phyloP scores from a whole-genome alignment of 2,888 invertebrate genomes.

The Seladonia tumulorum region DNA sequence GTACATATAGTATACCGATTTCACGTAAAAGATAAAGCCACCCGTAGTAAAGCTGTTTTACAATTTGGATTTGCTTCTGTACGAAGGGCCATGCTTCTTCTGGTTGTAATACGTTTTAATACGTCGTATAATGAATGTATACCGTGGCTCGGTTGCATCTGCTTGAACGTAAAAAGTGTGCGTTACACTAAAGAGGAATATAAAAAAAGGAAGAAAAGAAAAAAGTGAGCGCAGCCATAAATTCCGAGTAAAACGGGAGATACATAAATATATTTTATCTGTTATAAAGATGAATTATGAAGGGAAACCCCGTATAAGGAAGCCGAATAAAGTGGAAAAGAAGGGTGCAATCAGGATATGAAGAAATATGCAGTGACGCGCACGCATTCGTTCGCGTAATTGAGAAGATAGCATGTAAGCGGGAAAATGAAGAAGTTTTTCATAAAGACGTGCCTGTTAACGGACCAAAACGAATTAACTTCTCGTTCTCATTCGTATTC shows the following conservation, averaged over 20 bases:
- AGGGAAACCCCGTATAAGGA: not conserved
- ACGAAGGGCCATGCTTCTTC: not conserved
- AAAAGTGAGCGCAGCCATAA: not conserved
- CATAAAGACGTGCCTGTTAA: not conserved
- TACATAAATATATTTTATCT: slow-evolving; percentile 20
- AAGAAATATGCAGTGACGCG: not conserved
- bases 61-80: slow-evolving; percentile 1
- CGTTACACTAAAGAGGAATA: not conserved
- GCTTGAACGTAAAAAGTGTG: slow-evolving; percentile 5
- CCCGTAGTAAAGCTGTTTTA: not conserved
- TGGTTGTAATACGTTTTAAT: slow-evolving; percentile 2
- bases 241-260: not conserved
- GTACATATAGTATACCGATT: not conserved
- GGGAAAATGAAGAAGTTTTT: slow-evolving; percentile 6
- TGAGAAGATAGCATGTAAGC: not conserved
- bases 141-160: not conserved
- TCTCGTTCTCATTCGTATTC: not conserved
- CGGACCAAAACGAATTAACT: not conserved
- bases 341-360: not conserved
- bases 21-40: not conserved
- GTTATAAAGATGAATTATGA: slow-evolving; percentile 11
- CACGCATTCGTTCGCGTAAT: not conserved
- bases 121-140: slow-evolving; percentile 7
- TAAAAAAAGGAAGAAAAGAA: not conserved
- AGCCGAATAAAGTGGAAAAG: not conserved